Percentiles rank a stretch among this genome's conserved stretches.
These are phyloP conservation scores for Homarus gammarus DNA, from an alignment of 2,888 invertebrate species.

Conservation along the genomic window DNA sequence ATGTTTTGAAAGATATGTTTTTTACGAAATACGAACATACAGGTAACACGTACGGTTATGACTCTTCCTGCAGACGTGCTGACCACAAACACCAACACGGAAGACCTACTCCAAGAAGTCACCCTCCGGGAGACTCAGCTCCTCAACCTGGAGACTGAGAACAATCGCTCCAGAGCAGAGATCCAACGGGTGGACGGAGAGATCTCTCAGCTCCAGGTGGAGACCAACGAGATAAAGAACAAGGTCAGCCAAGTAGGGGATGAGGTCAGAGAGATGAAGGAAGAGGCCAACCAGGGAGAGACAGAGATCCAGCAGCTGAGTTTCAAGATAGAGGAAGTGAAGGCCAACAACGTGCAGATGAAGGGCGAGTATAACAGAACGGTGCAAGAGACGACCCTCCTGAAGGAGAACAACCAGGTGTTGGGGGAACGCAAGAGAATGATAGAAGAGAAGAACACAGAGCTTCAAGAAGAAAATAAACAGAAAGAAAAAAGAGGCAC, in stretches of 20 bases:
- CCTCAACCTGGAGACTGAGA: background rate
- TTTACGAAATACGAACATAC: background rate
- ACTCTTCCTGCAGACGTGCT: background rate
- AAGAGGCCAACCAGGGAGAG: background rate
- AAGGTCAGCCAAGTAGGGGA: background rate
- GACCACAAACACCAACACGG: background rate
- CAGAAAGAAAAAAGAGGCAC: background rate
- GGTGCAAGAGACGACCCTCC: background rate
- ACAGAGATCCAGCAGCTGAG: background rate
- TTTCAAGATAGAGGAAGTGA: background rate
- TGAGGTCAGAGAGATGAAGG: background rate
- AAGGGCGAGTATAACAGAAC: background rate
- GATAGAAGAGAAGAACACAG: background rate
- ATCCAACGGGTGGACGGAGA: background rate
- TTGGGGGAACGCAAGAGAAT: background rate
- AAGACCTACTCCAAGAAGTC: background rate
- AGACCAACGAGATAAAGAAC: background rate
- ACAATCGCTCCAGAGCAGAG: background rate
- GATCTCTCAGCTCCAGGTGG: background rate
- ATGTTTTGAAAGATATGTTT: too few relatives aligned
- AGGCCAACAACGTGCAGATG: background rate
- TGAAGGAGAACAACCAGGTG: background rate
- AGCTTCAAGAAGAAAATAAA: background rate
- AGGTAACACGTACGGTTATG: background rate
- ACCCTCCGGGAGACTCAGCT: background rate